Percentiles rank a stretch among this genome's conserved stretches.
phyloP scores from a whole-genome alignment of 2,113 vertebrate genomes.

The Balaenoptera acutorostrata region DNA sequence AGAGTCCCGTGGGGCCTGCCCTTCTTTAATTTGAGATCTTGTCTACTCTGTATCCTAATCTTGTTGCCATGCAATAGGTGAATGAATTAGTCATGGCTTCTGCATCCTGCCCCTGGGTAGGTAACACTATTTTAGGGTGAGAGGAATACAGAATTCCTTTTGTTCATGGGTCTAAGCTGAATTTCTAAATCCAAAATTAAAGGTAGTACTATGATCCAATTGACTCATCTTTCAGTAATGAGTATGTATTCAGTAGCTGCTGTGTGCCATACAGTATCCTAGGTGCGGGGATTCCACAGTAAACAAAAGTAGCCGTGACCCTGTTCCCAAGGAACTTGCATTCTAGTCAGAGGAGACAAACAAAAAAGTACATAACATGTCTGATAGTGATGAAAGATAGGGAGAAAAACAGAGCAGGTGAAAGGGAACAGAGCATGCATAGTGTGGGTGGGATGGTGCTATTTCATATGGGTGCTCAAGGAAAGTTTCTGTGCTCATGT shows the following conservation, averaged over 20 bases:
- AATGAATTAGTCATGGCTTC: background rate
- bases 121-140: background rate
- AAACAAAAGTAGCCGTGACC: background rate
- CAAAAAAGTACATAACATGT: background rate
- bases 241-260: background rate
- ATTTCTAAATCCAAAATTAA: background rate
- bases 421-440: background rate
- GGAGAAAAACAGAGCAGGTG: background rate
- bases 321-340: background rate
- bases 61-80: background rate
- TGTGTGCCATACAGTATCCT: background rate
- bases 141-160: background rate
- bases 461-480: background rate
- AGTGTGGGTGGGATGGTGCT: too few relatives aligned
- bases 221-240: background rate
- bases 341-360: background rate
- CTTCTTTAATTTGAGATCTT: background rate
- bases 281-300: background rate
- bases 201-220: background rate
- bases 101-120: background rate
- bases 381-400: background rate
- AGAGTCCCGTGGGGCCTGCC: background rate
- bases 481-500: background rate
- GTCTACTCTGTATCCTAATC: background rate
- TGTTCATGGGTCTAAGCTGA: background rate